Evolutionary conservation across 2,113 vertebrate genomes (phyloP), one percentile per base, ranked within the genome.

Genomic region (Argyrosomus japonicus): DNA sequence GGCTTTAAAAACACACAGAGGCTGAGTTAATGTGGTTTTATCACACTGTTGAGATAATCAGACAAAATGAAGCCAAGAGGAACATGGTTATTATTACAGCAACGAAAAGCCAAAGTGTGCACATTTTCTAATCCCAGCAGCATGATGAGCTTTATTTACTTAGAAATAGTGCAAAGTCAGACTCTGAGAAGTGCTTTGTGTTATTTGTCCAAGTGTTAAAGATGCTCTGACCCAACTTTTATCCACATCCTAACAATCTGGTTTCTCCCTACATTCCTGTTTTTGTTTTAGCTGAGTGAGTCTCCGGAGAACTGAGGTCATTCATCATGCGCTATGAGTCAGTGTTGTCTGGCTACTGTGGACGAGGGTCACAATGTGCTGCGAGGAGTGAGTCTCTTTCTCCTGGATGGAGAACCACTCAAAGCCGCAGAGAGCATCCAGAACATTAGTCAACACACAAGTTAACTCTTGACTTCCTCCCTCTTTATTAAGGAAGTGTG

Each of bases 321-420:
- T 93, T 84, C 80, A 88, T 93, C 94, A 93, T 89, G 90, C 25
- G 90, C 83, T 88, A 75, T 94, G 94, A 95, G 86, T 95, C 95
- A 95, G 80, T 74, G 79, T 79, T 88, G 89, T 94, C 93, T 94
- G 91, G 94, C 94, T 95, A 92, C 95, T 88, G 90, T 94, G 81
- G 81, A 87, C 32, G 63, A 81, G 84, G 81, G 79, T 90, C 87
- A 93, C 84, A 85, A 87, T 79, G 83, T 75, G 79, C 91, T 88
- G 76, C 21, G 70, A 92, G 83, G 67, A 85, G 86, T 79, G 85
- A 83, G 70, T 77, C 87, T 86, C 84, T 89, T 89, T 90, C 86
- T 91, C 85, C 87, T 78, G 89, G 70, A 92, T 13, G 82, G 78
- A 87, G 68, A 92, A 77, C 58, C 61, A 82, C 77, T 89, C 71